Base-by-base conservation (phyloP, 1,140 invertebrate genomes). In the Drosophila yakuba region DNA sequence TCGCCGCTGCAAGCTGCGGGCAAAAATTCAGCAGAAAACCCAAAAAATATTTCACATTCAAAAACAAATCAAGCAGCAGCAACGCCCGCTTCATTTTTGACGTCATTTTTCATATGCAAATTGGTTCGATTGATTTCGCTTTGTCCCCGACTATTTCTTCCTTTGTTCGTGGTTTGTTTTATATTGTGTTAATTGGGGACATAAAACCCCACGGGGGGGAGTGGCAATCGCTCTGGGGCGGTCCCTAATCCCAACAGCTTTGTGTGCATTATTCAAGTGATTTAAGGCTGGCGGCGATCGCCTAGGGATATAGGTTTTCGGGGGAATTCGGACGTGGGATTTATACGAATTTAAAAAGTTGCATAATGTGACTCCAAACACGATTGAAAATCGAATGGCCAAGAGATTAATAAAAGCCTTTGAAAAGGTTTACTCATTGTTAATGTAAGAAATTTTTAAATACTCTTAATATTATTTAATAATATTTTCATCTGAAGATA, bases 101-200 rank as follows among this genome's bases (percentile, higher is more conserved):
- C 74, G 66, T 74, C 63, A 78, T 88, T 72, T 67, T 64, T 85
- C 52, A 78, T 89, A 83, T 88, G 84, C 60, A 88, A 90, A 88
- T 89, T 51, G 59, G 28, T 43, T 67, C 64, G 45, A 79, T 72
- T 79, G 55, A 54, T 62, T 36, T 59, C 43, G 36, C 55, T 63
- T 78, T 78, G 67, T 68, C 48, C 38, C 39, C 62, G 39, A 36
- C 44, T 59, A 55, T 73, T 61, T 83, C 57, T 58, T 41, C 6
- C 48, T 64, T 78, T 71, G 47, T 75, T 84, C 51, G 25, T 43
- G 55, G 39, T 77, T 68, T 66, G 47, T 72, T 88, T 88, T 68
- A 83, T 86, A 59, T 66, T 60, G 75, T 78, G 78, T 88, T 85
- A 85, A 85, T 85, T 82, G 68, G 61, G 48, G 61, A 52, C 58